phyloP scores from a whole-genome alignment of 2,888 invertebrate species.

The Troides oblongomaculatus region DNA sequence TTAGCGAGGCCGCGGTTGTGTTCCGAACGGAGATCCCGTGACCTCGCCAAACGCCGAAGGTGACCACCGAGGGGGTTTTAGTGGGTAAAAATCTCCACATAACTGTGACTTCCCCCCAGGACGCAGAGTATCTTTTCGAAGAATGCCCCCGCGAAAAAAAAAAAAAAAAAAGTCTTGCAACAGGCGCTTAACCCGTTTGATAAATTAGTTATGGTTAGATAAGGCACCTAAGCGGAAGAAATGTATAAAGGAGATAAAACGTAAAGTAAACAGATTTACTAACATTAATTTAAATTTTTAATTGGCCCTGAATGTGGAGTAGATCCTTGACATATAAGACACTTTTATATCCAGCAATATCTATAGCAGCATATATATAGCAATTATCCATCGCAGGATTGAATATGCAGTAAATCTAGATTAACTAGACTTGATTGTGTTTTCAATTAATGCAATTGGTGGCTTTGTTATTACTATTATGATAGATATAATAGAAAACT shows the following conservation, averaged over 20 bases:
- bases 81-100: no score
- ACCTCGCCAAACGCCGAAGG: no score
- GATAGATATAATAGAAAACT: background rate
- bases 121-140: no score
- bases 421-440: background rate
- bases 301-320: background rate
- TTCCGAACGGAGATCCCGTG: no score
- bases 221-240: background rate
- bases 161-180: background rate
- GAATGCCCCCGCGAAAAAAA: no score
- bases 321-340: background rate
- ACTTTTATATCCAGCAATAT: background rate
- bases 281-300: background rate
- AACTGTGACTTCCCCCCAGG: no score
- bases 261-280: background rate
- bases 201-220: background rate
- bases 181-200: background rate
- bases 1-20: no score
- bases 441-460: background rate
- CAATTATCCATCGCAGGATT: background rate
- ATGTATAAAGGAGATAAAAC: background rate
- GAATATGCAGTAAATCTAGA: background rate
- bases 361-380: background rate
- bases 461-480: background rate
- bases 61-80: no score